Evolutionary conservation across 30 jellyfish, hydroid and myxozoan genomes (phyloP).

Genomic region (Cassiopea andromeda): DNA sequence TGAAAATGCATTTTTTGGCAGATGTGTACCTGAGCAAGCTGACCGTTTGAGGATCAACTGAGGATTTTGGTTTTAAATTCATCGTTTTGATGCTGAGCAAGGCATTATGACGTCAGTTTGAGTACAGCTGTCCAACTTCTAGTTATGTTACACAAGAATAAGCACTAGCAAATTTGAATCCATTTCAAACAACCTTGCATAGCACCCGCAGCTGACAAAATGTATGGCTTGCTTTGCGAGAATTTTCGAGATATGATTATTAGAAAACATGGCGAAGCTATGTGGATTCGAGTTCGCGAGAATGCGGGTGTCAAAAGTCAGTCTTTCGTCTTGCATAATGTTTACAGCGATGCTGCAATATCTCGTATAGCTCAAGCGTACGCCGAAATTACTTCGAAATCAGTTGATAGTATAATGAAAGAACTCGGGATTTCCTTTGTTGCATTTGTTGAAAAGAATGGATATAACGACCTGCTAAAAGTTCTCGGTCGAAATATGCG

Average conservation of each 20-base stretch:
- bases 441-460: conserved; percentile 53
- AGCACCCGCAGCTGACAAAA: conserved; percentile 6
- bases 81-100: background rate
- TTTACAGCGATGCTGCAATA: conserved; percentile 45
- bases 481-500: conserved; percentile 79
- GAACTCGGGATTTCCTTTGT: conserved; percentile 64
- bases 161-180: background rate
- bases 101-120: background rate
- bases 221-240: conserved; percentile 75
- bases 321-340: conserved; percentile 58
- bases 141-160: background rate
- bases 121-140: background rate
- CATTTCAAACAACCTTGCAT: background rate
- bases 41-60: background rate
- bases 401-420: conserved; percentile 54
- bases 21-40: background rate
- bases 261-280: conserved; percentile 56
- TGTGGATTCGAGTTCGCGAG: conserved; percentile 58
- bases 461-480: conserved; percentile 55
- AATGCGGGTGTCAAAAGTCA: conserved; percentile 54
- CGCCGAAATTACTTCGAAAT: conserved; percentile 36
- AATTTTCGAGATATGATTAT: conserved; percentile 55
- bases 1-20: too few relatives aligned
- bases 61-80: background rate
- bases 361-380: conserved; percentile 64